Conservation (phyloP, 2,888 invertebrate species). For the Cantharis rustica region DNA sequence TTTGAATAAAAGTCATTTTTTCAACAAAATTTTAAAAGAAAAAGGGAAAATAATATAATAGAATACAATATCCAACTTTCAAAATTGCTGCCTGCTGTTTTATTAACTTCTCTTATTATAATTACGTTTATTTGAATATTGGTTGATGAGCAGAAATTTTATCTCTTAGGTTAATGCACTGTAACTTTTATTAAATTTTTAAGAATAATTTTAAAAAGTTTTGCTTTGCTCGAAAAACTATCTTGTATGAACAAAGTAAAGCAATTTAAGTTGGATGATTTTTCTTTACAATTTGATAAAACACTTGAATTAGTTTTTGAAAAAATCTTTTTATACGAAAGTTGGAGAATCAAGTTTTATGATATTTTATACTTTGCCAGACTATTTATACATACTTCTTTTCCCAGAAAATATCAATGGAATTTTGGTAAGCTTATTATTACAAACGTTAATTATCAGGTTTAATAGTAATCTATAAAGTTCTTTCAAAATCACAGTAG, state of each 20-base stretch:
- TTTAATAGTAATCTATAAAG: no score
- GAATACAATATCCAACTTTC: background rate
- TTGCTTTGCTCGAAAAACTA: background rate
- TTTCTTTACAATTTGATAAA: background rate
- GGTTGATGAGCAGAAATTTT: background rate
- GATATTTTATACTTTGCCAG: no score
- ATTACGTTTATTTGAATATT: background rate
- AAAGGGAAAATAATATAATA: background rate
- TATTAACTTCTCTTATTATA: background rate
- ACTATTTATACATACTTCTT: background rate
- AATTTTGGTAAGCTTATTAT: no score
- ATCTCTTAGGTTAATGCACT: background rate
- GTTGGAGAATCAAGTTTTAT: no score
- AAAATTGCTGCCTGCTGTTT: background rate
- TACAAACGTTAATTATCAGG: no score
- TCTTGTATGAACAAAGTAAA: background rate
- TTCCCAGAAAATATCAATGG: background rate
- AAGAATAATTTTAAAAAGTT: background rate
- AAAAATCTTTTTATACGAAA: background rate
- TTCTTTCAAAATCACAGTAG: no score
- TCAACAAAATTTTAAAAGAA: background rate
- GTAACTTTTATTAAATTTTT: background rate
- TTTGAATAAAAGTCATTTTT: background rate
- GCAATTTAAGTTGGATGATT: background rate
- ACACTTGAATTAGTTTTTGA: background rate